Conservation (phyloP, 2,113 vertebrate species). For the Heloderma charlesbogerti region DNA sequence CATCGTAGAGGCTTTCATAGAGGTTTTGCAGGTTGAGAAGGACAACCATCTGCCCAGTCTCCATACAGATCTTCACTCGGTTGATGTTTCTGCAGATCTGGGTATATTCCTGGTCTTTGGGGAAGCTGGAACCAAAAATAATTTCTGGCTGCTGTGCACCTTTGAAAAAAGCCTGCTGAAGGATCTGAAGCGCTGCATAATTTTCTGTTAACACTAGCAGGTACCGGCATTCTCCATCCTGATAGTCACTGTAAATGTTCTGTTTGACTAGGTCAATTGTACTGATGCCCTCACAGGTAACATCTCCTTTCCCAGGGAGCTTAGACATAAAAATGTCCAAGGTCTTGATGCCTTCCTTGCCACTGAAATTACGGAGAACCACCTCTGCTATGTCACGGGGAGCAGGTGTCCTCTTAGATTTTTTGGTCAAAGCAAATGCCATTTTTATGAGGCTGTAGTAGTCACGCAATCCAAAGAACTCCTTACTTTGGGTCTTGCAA, state of each 20-base stretch:
- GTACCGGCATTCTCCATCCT: conserved; percentile 89
- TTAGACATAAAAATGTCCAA: conserved; percentile 82
- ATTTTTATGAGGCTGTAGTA: conserved; percentile 98
- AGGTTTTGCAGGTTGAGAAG: conserved; percentile 96
- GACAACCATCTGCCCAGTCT: conserved; percentile 90
- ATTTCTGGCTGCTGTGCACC: conserved; percentile 87
- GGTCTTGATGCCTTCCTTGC: conserved; percentile 84
- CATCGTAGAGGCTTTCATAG: conserved; percentile 97
- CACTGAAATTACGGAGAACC: conserved; percentile 94
- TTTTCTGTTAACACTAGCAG: conserved; percentile 92
- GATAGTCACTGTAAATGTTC: conserved; percentile 81
- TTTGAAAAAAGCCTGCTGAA: conserved; percentile 86
- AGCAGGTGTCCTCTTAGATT: conserved; percentile 72
- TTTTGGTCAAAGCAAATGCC: conserved; percentile 85
- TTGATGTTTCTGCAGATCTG: conserved; percentile 97
- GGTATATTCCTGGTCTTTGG: conserved; percentile 94
- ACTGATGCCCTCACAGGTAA: conserved; percentile 67
- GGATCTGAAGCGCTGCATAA: conserved; percentile 91
- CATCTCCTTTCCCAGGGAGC: conserved; percentile 54
- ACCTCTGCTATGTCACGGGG: conserved; percentile 78
- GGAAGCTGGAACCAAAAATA: conserved; percentile 96
- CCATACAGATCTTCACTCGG: conserved; percentile 96
- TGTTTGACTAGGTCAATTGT: conserved; percentile 85
- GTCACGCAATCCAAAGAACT: conserved; percentile 95
- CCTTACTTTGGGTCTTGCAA: conserved; percentile 82